A percentile compares a stretch with the other conserved stretches of the same genome.
phyloP scores from a whole-genome alignment of 2,797 vertebrate species.

The Echiichthys vipera region DNA sequence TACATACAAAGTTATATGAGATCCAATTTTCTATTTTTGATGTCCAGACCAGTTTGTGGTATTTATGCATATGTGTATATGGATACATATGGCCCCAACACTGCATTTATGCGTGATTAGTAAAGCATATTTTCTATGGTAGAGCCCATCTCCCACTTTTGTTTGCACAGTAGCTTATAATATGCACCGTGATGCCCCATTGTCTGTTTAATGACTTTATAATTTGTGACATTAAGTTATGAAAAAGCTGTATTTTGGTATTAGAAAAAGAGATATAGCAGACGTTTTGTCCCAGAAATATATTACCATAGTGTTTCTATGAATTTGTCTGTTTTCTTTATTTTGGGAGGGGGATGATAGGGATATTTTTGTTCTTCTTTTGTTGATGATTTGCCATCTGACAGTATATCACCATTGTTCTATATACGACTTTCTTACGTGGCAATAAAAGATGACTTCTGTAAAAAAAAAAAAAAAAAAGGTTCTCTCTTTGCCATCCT shows the following conservation, averaged over 20 bases:
- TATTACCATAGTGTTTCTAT: constrained; percentile 83
- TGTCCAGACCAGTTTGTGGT: constrained; percentile 79
- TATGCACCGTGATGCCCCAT: constrained; percentile 81
- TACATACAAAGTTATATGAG: constrained; percentile 63
- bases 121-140: constrained; percentile 78
- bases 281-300: constrained; percentile 78
- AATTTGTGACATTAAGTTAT: constrained; percentile 81
- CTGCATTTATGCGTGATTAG: constrained; percentile 76
- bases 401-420: constrained; percentile 93
- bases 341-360: constrained; percentile 85
- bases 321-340: constrained; percentile 74
- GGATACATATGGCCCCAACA: constrained; percentile 77
- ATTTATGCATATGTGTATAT: constrained; percentile 82
- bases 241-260: constrained; percentile 84
- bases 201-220: constrained; percentile 78
- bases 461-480: constrained; percentile 71
- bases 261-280: constrained; percentile 79
- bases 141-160: constrained; percentile 74
- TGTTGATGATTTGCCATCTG: constrained; percentile 93
- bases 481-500: constrained; percentile 37
- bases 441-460: constrained; percentile 94
- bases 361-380: constrained; percentile 80
- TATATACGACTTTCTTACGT: constrained; percentile 98
- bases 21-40: constrained; percentile 80
- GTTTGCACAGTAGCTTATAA: constrained; percentile 83